A percentile compares a stretch with the other conserved stretches of the same genome.
Evolutionary conservation across 2,113 vertebrate species (phyloP).

Genomic region (Daphoenositta chrysoptera): DNA sequence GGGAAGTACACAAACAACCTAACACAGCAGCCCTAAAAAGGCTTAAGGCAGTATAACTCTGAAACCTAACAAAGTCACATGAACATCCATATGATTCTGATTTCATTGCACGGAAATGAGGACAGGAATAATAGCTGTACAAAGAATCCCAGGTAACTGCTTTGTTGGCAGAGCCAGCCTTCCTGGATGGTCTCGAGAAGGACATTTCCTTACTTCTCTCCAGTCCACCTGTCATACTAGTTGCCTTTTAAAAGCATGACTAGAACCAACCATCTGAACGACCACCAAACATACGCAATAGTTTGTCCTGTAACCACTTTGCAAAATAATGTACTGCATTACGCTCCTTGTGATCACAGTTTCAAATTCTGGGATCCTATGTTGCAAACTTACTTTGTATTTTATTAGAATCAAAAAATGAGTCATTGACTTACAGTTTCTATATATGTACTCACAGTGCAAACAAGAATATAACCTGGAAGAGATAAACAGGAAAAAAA

Average conservation of each 20-base stretch:
- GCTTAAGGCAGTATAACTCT: background rate
- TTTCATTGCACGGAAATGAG: background rate
- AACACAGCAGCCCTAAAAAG: background rate
- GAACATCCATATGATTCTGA: background rate
- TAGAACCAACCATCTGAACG: background rate
- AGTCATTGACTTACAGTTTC: conserved; percentile 8
- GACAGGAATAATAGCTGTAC: background rate
- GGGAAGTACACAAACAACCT: background rate
- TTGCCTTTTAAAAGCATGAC: background rate
- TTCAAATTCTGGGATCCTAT: background rate
- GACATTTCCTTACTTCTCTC: background rate
- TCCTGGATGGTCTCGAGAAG: background rate
- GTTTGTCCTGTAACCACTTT: background rate
- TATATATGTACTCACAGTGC: background rate
- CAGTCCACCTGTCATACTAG: background rate
- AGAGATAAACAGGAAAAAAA: conserved; percentile 18
- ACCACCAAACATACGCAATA: background rate
- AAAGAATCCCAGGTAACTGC: background rate
- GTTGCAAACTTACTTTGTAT: background rate
- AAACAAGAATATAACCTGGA: conserved; percentile 51
- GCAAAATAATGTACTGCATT: background rate
- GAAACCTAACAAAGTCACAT: background rate
- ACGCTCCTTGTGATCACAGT: background rate
- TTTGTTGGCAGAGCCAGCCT: background rate
- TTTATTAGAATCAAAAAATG: background rate